Evolutionary conservation across 2,888 invertebrate genomes (phyloP), one percentile per base, ranked within the genome.

Genomic region (Dione vanillae): DNA sequence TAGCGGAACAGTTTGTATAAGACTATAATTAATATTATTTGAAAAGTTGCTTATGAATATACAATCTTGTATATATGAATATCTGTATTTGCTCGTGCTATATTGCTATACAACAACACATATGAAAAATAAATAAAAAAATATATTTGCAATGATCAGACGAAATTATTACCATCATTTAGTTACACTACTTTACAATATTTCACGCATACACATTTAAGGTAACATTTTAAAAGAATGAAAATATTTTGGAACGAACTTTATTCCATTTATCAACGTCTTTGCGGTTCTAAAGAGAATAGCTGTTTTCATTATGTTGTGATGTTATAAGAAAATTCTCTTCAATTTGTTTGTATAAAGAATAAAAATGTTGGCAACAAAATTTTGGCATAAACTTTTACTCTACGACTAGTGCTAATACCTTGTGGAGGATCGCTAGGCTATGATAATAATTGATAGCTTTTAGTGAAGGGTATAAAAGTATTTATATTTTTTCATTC

Each of bases 191-290:
- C 16, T 37, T 56, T 56, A 56, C 37, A 16, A 56, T 11, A 56
- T 12, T 56, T 56, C 37, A 56, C 37, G 16, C 56, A 56, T 16
- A 56, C 61, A n/a, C 45, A 1, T 61, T 61, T 45, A 14, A 45
- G n/a, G 27, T 45, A 61, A 61, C 27, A 61, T 61, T 61, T 27
- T 27, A 27, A 27, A 27, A 11, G 45, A 45, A 16, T 43, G 16
- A 61, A 45, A 61, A 61, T 61, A 61, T 45, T 61, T 61, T 45
- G 61, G n/a, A 45, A 61, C 45, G 45, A 45, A n/a, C n/a, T 45
- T 45, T n/a, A 10, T 16, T 10, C 61, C 61, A 61, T 45, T 61
- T 35, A 61, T 61, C 61, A 61, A 61, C 45, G 61, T 59, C 59
- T 12, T 11, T 20, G 43, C 45, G 61, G 61, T 16, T 45, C 16